Conservation (phyloP, 2,113 vertebrate genomes). For the Xiphias gladius region DNA sequence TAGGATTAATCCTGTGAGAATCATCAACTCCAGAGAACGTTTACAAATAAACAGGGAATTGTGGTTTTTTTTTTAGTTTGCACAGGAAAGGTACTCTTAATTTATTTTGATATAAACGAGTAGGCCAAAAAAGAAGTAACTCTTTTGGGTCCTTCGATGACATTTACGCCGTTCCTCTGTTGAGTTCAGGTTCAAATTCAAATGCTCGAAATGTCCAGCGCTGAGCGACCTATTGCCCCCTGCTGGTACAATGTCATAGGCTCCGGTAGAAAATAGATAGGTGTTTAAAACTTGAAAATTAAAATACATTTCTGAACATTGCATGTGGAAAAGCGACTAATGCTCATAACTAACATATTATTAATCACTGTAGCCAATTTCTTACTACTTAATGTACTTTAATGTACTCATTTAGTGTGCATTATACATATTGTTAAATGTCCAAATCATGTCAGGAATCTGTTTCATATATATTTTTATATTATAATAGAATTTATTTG, state of each 20-base stretch:
- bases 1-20: accelerated
- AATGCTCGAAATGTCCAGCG: background rate
- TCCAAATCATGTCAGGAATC: background rate
- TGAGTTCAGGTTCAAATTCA: background rate
- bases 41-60: accelerated
- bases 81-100: accelerated
- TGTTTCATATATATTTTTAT: too few species aligned
- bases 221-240: conserved; percentile 22
- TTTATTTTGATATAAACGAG: background rate
- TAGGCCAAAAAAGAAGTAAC: conserved; percentile 14
- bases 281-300: background rate
- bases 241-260: conserved; percentile 3
- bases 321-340: too few species aligned
- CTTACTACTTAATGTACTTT: too few species aligned
- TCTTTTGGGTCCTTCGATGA: conserved; percentile 30
- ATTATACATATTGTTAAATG: background rate
- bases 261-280: background rate
- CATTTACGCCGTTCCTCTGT: background rate
- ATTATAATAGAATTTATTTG: too few species aligned
- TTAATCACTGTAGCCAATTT: too few species aligned
- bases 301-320: background rate
- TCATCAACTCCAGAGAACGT: accelerated
- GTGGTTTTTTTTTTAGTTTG: accelerated
- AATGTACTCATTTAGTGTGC: background rate
- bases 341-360: too few species aligned